Evolutionary conservation across 2,797 vertebrate species (phyloP).

Genomic region (Amblyopsis hoosieri): DNA sequence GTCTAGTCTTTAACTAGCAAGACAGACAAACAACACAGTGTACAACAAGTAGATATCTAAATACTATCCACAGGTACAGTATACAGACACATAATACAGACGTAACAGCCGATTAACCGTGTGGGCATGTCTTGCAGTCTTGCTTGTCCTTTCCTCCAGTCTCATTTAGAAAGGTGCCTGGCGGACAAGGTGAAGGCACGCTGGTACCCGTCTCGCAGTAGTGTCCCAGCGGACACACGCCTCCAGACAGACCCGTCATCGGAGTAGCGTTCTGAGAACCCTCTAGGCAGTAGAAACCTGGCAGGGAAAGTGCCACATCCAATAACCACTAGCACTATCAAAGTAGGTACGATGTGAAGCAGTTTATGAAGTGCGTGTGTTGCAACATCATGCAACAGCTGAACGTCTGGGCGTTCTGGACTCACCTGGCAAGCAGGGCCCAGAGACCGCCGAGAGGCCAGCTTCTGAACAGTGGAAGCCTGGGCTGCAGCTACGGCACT

Average conservation of each 20-base stretch:
- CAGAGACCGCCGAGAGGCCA: conserved; percentile 71
- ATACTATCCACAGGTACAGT: neutral
- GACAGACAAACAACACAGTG: neutral
- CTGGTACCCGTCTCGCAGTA: conserved; percentile 81
- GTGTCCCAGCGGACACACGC: conserved; percentile 80
- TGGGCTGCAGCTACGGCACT: conserved; percentile 74
- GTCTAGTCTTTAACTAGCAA: conserved; percentile 42
- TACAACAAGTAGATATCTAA: no score
- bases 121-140: conserved; percentile 81
- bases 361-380: neutral
- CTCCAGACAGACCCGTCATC: conserved; percentile 65
- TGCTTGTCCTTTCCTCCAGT: conserved; percentile 70
- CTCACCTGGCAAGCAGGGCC: conserved; percentile 77
- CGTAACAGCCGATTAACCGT: conserved; percentile 62
- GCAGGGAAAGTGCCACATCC: conserved; percentile 14
- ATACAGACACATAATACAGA: neutral
- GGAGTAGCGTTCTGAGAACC: conserved; percentile 73
- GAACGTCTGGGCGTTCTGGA: neutral
- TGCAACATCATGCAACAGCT: neutral
- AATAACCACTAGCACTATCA: neutral
- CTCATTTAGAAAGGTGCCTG: conserved; percentile 74
- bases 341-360: neutral
- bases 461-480: conserved; percentile 79
- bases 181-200: conserved; percentile 77
- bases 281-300: conserved; percentile 80